Base-by-base conservation (phyloP, 1,140 invertebrate species). In the Cyphomyrmex costatus region DNA sequence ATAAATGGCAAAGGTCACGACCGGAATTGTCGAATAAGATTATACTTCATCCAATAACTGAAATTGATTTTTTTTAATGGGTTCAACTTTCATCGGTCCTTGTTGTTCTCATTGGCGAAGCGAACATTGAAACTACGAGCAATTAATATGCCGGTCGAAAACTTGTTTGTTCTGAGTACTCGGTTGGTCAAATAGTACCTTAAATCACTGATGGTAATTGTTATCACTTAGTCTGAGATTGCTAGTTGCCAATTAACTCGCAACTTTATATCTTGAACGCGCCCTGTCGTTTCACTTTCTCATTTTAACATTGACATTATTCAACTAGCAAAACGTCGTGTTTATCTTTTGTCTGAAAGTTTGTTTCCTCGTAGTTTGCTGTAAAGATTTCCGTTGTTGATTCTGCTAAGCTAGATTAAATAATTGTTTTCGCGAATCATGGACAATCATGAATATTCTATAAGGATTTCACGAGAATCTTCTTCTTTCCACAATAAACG, bases 221-320 rank as follows among this genome's bases (percentile, higher is more conserved):
- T 46, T 46, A 78, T 46, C 24, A 78, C 36, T 63, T 46, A 7
- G 30, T 19, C 24, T n/a, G 21, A 63, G 36, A 78, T 63, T 63
- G 76, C 24, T n/a, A 42, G 36, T 61, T 42, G 56, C 74, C 36
- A 46, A 78, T 78, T 63, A 63, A 63, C 0, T 77, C 36, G 10
- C 10, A 63, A 21, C 42, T 46, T 77, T 78, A 30, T 27, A 24
- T 19, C 2, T 8, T 24, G 19, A 27, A 7, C 24, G 21, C 8
- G 16, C 7, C 19, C 12, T 77, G 24, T 30, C 19, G 19, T 61
- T 46, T 46, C 6, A 24, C 19, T 12, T 63, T 61, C 24, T 30
- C 36, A 77, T 49, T 49, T 63, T 46, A 61, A 14, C 58, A 8
- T 10, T 2, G 19, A 46, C 51, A 19, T 78, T 78, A 78, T 63